A percentile compares a stretch with the other conserved stretches of the same genome.
Conservation (phyloP, 1,140 invertebrate genomes). For the Drosophila sp. region DNA sequence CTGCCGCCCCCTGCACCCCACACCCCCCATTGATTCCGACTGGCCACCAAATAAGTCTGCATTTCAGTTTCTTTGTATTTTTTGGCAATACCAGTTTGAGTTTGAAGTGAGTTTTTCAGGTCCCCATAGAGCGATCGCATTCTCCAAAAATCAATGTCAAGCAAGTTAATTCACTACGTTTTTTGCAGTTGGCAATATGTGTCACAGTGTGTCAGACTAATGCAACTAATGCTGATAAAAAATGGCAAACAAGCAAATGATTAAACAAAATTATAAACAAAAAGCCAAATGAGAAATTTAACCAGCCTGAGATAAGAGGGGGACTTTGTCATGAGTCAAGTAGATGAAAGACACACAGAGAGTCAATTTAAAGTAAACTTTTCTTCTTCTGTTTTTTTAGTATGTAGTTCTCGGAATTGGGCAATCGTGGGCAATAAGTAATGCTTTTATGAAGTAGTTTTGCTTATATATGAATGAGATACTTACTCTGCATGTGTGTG, state of each 20-base stretch:
- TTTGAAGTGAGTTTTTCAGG: constrained; percentile 1
- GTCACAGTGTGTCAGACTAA: constrained; percentile 41
- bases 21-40: neutral
- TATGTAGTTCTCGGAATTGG: constrained; percentile 65
- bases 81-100: constrained; percentile 66
- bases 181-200: constrained; percentile 43
- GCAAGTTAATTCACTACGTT: neutral
- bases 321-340: constrained; percentile 63
- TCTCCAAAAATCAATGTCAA: constrained; percentile 71
- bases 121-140: constrained; percentile 44
- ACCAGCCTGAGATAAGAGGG: constrained; percentile 1
- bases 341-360: constrained; percentile 28
- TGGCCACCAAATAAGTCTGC: constrained; percentile 36
- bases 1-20: neutral
- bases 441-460: constrained; percentile 68
- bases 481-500: constrained; percentile 10
- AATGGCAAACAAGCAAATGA: constrained; percentile 39
- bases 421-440: constrained; percentile 71
- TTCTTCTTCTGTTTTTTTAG: constrained; percentile 16
- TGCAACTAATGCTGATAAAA: constrained; percentile 52
- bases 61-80: constrained; percentile 1
- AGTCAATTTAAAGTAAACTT: constrained; percentile 70
- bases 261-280: constrained; percentile 28
- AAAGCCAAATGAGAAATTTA: constrained; percentile 23
- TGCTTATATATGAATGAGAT: constrained; percentile 21